Evolutionary conservation across 1,140 invertebrate species (phyloP).

Genomic region (Papilio glaucus): DNA sequence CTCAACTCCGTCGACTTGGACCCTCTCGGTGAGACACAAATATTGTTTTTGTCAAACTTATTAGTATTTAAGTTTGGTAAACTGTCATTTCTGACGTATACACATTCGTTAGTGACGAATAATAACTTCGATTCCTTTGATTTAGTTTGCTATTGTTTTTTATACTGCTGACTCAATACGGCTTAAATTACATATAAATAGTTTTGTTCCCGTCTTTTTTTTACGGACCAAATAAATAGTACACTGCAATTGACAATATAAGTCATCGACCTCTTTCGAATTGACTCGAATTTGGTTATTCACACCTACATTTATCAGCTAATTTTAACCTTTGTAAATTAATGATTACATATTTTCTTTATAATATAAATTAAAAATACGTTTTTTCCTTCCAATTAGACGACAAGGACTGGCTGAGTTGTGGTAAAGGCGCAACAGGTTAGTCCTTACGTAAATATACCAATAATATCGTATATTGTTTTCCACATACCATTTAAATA

Average conservation of each 20-base stretch:
- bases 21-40: constrained; percentile 74
- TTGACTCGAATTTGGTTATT: too few relatives aligned
- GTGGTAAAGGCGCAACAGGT: constrained; percentile 79
- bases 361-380: constrained; percentile 49
- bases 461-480: background rate
- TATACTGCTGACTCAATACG: too few relatives aligned
- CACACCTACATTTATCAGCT: background rate
- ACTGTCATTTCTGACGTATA: too few relatives aligned
- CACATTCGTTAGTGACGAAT: too few relatives aligned
- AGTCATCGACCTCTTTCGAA: too few relatives aligned
- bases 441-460: constrained; percentile 64
- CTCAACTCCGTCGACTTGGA: constrained; percentile 85
- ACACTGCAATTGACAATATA: too few relatives aligned
- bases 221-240: too few relatives aligned
- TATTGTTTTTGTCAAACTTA: background rate
- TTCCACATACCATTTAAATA: background rate
- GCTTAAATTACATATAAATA: too few relatives aligned
- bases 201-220: too few relatives aligned
- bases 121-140: too few relatives aligned
- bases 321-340: background rate
- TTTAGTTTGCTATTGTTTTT: too few relatives aligned
- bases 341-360: constrained; percentile 16
- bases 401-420: constrained; percentile 82
- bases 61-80: too few relatives aligned
- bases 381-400: constrained; percentile 72